Conservation (phyloP, 2,888 invertebrate genomes). For the Abrostola tripartita region DNA sequence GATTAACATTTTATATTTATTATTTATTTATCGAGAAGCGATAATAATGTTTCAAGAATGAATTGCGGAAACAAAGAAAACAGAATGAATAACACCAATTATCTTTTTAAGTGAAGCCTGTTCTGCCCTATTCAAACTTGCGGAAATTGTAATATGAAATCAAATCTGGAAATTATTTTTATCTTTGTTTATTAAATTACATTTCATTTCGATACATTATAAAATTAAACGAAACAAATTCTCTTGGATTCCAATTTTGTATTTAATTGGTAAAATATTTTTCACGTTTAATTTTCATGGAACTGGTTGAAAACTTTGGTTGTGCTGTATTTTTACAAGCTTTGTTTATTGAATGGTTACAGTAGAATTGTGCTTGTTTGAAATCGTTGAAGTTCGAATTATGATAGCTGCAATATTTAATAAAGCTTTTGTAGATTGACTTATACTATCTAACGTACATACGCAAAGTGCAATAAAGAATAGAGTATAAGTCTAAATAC, state of each 20-base stretch:
- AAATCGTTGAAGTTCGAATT: neutral
- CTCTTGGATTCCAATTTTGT: slow-evolving; percentile 3
- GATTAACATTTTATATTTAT: no score
- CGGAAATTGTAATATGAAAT: neutral
- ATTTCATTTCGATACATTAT: neutral
- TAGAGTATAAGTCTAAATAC: no score
- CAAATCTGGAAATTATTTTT: neutral
- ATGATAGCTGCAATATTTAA: slow-evolving; percentile 1
- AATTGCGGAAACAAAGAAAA: neutral
- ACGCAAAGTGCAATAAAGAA: no score
- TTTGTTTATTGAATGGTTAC: neutral
- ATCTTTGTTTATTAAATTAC: neutral
- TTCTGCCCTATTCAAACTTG: neutral
- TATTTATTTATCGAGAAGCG: neutral
- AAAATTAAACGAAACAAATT: slow-evolving; percentile 1
- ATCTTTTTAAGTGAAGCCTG: neutral
- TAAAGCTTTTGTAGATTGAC: neutral
- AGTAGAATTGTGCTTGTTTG: neutral
- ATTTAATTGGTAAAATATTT: slow-evolving; percentile 6
- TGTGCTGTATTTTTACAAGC: neutral
- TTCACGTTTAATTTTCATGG: neutral
- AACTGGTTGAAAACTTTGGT: neutral
- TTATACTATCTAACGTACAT: slow-evolving; percentile 1
- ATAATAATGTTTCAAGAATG: neutral
- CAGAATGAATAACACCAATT: neutral